Evolutionary conservation across 2,797 vertebrate genomes (phyloP), one percentile per base, ranked within the genome.

Genomic region (Hypotaenidia philippensis): DNA sequence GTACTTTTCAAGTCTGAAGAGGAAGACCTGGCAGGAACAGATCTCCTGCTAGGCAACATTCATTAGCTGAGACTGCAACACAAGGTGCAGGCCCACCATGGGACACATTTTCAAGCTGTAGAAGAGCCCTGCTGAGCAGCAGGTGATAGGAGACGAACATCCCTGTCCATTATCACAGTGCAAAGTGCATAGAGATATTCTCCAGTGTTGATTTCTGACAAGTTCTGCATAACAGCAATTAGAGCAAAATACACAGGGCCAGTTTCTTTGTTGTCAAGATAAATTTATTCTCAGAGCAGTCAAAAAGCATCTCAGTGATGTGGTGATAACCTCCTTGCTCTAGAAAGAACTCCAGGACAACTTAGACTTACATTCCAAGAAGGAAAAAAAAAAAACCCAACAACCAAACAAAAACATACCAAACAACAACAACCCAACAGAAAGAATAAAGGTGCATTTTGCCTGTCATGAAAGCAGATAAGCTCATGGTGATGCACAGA

Each of bases 31-130:
- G 13, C 5, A 11, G 55, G 50, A 80, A 19, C 13, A 2, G 1
- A 52, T 53, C 22, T 69, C 36, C 32, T 0, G 0, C 2, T 31
- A 5, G 31, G 13, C 15, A 69, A 12, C 0, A 0, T n/a, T 68
- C 10, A 9, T 55, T 60, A 68, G 16, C 17, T 44, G 41, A 36
- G 23, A 69, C n/a, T 20, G 32, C 4, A 11, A 34, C 4, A 0
- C 19, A 60, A 27, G 6, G 5, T 38, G 23, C 8, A 66, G 19
- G 18, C 56, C 18, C 68, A 18, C 38, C 2, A 5, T 2, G 26
- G 53, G 12, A 76, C 19, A 3, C 3, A 32, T 26, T 56, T 69
- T 45, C 47, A 57, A 79, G 44, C 19, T 50, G 22, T 25, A 22
- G 13, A 32, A 40, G 21, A 63, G 17, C 5, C 7, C 4, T 12